Percentiles rank a stretch among this genome's conserved stretches.
Conservation (phyloP, 2,113 vertebrate genomes). For the Catagonus wagneri region DNA sequence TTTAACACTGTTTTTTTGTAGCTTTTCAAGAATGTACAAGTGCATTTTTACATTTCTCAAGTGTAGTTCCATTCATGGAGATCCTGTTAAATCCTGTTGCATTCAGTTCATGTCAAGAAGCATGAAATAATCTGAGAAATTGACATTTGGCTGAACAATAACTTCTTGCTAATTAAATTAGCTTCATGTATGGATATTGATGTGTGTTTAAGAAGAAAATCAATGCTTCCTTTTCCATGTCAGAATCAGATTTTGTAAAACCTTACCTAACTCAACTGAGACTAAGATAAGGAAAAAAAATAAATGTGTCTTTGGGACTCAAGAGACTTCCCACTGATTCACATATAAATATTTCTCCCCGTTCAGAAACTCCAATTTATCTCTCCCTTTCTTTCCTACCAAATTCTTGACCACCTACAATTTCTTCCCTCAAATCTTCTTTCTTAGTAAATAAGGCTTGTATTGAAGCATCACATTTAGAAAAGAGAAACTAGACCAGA, state of each 20-base stretch:
- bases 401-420: not conserved
- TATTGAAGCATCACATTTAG: not conserved
- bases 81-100: constrained; percentile 62
- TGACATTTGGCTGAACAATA: constrained; percentile 74
- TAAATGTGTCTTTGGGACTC: not conserved
- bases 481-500: not conserved
- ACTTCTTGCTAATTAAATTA: constrained; percentile 79
- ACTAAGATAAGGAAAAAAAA: constrained; percentile 46
- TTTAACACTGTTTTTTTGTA: constrained; percentile 13
- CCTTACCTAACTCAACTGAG: not conserved
- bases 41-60: constrained; percentile 55
- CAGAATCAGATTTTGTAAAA: constrained; percentile 9
- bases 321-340: not conserved
- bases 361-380: not conserved
- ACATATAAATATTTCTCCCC: constrained; percentile 21
- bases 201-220: constrained; percentile 78
- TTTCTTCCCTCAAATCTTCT: constrained; percentile 48
- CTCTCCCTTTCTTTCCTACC: constrained; percentile 49
- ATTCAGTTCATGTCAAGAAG: constrained; percentile 30
- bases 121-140: constrained; percentile 72
- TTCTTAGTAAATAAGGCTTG: not conserved
- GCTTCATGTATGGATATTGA: constrained; percentile 12
- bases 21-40: constrained; percentile 66
- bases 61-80: constrained; percentile 12
- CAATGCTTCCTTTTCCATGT: constrained; percentile 69